phyloP scores from a whole-genome alignment of 2,888 invertebrate species.

The Cataglyphis rosenhaueri region DNA sequence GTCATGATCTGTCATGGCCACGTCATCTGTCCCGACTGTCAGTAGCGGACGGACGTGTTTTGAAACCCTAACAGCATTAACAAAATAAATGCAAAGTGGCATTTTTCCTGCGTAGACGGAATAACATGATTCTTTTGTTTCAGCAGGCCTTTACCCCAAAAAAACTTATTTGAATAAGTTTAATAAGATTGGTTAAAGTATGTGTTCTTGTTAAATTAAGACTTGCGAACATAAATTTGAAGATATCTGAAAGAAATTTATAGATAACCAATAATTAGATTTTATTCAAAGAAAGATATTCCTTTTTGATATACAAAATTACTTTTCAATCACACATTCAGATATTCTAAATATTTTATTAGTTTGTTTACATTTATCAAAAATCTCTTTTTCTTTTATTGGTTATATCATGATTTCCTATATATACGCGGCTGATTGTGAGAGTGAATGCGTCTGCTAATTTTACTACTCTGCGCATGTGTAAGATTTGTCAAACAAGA shows the following conservation, averaged over 20 bases:
- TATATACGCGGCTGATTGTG: background rate
- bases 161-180: background rate
- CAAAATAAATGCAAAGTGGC: background rate
- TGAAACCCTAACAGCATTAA: background rate
- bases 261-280: background rate
- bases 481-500: background rate
- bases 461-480: background rate
- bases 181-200: background rate
- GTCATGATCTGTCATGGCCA: background rate
- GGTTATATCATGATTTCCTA: background rate
- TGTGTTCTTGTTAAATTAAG: background rate
- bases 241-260: background rate
- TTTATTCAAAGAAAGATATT: background rate
- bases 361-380: background rate
- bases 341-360: background rate
- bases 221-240: background rate
- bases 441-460: background rate
- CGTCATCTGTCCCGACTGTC: constrained; percentile 21
- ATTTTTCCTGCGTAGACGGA: background rate
- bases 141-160: background rate
- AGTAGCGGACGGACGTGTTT: constrained; percentile 12
- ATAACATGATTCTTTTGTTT: background rate
- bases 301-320: background rate
- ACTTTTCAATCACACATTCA: background rate
- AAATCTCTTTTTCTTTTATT: background rate